Evolutionary conservation across 2,888 invertebrate genomes (phyloP).

Genomic region (Synanthedon myopaeformis): DNA sequence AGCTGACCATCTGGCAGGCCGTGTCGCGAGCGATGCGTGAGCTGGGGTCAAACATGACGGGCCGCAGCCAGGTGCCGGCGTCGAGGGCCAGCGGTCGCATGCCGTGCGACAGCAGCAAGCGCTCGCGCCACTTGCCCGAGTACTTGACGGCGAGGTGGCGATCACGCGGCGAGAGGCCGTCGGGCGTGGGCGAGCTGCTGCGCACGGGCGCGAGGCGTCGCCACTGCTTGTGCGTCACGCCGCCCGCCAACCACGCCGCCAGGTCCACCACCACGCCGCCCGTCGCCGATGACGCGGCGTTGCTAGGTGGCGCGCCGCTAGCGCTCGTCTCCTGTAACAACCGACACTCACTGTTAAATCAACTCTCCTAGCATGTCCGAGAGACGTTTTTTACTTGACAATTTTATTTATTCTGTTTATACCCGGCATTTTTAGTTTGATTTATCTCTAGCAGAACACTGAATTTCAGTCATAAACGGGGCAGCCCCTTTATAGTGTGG

Average conservation of each 20-base stretch:
- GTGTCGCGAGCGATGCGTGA: slow-evolving; percentile 90
- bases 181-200: slow-evolving; percentile 12
- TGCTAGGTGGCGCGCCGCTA: slow-evolving; percentile 21
- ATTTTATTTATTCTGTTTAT: no score
- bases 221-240: slow-evolving; percentile 51
- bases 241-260: slow-evolving; percentile 62
- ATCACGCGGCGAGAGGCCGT: slow-evolving; percentile 28
- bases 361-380: no score
- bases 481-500: no score
- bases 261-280: slow-evolving; percentile 63
- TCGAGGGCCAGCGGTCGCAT: slow-evolving; percentile 72
- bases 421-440: no score
- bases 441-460: no score
- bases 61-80: slow-evolving; percentile 87
- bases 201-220: slow-evolving; percentile 31
- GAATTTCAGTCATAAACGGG: no score
- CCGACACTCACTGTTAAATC: no score
- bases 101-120: slow-evolving; percentile 59
- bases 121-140: slow-evolving; percentile 50
- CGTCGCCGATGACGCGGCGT: slow-evolving; percentile 20
- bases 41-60: slow-evolving; percentile 92
- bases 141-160: slow-evolving; percentile 50
- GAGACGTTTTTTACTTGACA: no score
- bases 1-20: slow-evolving; percentile 89
- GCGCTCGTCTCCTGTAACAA: slow-evolving; percentile 5